phyloP scores from a whole-genome alignment of 2,888 invertebrate species.

The Enchytraeus crypticus region DNA sequence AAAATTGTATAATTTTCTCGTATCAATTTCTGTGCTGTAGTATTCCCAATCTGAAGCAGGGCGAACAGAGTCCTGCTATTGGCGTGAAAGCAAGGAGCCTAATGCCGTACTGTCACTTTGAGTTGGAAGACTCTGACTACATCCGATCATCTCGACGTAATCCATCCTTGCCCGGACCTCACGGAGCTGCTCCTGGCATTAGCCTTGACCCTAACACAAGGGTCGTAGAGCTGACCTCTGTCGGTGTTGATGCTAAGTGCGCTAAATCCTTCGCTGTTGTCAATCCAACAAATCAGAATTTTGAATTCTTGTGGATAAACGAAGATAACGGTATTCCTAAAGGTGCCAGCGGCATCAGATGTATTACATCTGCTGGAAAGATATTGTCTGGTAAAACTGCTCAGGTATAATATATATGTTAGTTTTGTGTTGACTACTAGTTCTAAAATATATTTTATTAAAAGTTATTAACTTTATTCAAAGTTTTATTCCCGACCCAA shows the following conservation, averaged over 20 bases:
- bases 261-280: conserved; percentile 53
- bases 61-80: conserved; percentile 39
- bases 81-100: conserved; percentile 56
- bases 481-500: too few species aligned
- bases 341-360: conserved; percentile 54
- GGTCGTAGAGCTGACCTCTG: conserved; percentile 57
- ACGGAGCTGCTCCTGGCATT: conserved; percentile 29
- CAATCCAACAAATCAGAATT: conserved; percentile 60
- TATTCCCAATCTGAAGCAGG: conserved; percentile 43
- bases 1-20: too few species aligned
- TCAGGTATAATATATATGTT: conserved; percentile 39
- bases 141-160: conserved; percentile 47
- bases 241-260: conserved; percentile 2
- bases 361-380: conserved; percentile 56
- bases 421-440: neutral
- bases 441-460: neutral
- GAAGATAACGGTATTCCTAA: conserved; percentile 50
- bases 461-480: too few species aligned
- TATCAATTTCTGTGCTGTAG: too few species aligned
- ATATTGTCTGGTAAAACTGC: conserved; percentile 57
- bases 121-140: conserved; percentile 61
- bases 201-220: conserved; percentile 52
- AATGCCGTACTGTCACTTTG: conserved; percentile 62
- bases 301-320: conserved; percentile 57
- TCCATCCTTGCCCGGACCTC: conserved; percentile 37